phyloP scores from a whole-genome alignment of 2,113 vertebrate genomes.

The Actenoides lindsayi region DNA sequence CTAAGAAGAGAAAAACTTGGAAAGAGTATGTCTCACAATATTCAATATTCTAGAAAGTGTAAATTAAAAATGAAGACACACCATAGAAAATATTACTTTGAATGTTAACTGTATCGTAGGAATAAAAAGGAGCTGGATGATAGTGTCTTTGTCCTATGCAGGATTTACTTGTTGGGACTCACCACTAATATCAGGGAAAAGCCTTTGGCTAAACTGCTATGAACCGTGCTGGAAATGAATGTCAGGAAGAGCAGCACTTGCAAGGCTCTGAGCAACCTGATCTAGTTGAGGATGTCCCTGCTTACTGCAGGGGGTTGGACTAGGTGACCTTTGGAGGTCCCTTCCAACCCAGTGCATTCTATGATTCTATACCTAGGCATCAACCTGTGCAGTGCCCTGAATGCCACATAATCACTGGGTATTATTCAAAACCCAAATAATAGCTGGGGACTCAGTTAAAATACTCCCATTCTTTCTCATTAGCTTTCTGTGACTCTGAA shows the following conservation, averaged over 20 bases:
- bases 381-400: background rate
- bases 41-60: background rate
- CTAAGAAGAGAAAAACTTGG: background rate
- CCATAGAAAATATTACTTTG: background rate
- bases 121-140: background rate
- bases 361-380: background rate
- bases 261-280: background rate
- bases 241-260: background rate
- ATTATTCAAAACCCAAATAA: background rate
- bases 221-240: background rate
- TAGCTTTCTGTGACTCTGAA: background rate
- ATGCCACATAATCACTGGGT: background rate
- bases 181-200: background rate
- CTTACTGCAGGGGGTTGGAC: too few relatives aligned
- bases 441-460: background rate
- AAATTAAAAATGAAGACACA: background rate
- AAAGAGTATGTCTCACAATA: background rate
- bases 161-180: background rate
- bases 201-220: background rate
- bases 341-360: too few relatives aligned
- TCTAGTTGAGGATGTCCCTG: too few relatives aligned
- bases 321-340: too few relatives aligned
- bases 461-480: background rate
- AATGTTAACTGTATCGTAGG: background rate
- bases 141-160: background rate